A percentile compares a stretch with the other conserved stretches of the same genome.
These are phyloP conservation scores for Lycocorax pyrrhopterus DNA, from an alignment of 2,113 vertebrate species.

Conservation along the genomic window DNA sequence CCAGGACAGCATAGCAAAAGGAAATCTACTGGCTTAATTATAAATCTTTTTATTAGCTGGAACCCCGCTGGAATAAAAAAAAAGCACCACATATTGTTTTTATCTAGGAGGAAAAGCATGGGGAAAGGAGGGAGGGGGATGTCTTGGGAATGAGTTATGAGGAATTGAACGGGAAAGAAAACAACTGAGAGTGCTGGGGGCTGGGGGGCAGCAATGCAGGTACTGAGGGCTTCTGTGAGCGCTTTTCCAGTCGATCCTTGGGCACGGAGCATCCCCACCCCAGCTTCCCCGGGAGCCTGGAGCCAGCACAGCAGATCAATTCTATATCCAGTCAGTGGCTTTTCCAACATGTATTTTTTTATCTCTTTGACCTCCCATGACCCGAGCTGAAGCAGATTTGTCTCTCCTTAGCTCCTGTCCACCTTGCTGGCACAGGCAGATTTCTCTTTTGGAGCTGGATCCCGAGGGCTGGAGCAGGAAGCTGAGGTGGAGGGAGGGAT, in stretches of 20 bases:
- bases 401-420: neutral
- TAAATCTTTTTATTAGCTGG: conserved; percentile 81
- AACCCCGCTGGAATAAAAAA: conserved; percentile 69
- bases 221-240: fast-evolving
- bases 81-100: conserved; percentile 61
- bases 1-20: conserved; percentile 73
- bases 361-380: neutral
- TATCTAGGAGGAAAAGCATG: conserved; percentile 40
- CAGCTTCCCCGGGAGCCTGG: fast-evolving
- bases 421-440: neutral
- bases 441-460: neutral
- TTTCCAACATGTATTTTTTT: neutral
- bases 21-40: conserved; percentile 79
- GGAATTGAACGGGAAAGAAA: conserved; percentile 1
- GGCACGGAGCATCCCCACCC: neutral
- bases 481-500: neutral
- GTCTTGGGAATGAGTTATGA: neutral
- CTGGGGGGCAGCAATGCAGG: neutral
- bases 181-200: neutral
- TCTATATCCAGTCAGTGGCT: neutral
- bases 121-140: neutral
- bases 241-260: neutral
- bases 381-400: neutral
- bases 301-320: neutral
- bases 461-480: neutral